Percentiles rank a stretch among this genome's conserved stretches.
Evolutionary conservation across 2,113 vertebrate species (phyloP).

Genomic region (Tichodroma muraria): DNA sequence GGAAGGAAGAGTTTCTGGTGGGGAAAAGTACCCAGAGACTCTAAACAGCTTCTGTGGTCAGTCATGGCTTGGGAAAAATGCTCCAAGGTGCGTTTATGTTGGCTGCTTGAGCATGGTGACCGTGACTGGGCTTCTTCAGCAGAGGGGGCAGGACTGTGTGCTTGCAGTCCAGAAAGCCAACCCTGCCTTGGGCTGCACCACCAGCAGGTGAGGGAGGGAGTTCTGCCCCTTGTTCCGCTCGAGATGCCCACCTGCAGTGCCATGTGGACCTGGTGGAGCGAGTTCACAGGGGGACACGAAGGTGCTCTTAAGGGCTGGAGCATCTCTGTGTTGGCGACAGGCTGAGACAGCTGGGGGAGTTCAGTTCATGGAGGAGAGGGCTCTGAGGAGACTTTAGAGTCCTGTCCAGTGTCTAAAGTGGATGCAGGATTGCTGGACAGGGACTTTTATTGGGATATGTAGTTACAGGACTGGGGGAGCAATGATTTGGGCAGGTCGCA

Average conservation of each 20-base stretch:
- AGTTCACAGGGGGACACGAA: no score
- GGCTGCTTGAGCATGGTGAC: neutral
- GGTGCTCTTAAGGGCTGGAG: neutral
- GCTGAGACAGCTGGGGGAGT: neutral
- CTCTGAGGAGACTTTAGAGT: neutral
- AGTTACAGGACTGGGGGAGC: no score
- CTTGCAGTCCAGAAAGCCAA: no score
- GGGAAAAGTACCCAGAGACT: no score
- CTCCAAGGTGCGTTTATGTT: no score
- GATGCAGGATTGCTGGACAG: neutral
- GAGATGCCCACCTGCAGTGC: neutral
- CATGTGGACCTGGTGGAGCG: no score
- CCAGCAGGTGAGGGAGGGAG: neutral
- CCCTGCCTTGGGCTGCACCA: neutral
- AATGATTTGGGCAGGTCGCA: neutral
- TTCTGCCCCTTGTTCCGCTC: neutral
- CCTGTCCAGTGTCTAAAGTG: neutral
- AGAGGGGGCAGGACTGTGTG: neutral
- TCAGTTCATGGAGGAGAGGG: neutral
- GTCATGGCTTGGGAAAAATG: accelerated
- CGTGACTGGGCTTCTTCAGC: accelerated
- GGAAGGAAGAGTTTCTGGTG: neutral
- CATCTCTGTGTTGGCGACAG: neutral
- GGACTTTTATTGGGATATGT: no score
- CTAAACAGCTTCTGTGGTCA: neutral